A percentile compares a stretch with the other conserved stretches of the same genome.
Conservation (phyloP, 2,888 invertebrate genomes). For the Lycaena phlaeas region DNA sequence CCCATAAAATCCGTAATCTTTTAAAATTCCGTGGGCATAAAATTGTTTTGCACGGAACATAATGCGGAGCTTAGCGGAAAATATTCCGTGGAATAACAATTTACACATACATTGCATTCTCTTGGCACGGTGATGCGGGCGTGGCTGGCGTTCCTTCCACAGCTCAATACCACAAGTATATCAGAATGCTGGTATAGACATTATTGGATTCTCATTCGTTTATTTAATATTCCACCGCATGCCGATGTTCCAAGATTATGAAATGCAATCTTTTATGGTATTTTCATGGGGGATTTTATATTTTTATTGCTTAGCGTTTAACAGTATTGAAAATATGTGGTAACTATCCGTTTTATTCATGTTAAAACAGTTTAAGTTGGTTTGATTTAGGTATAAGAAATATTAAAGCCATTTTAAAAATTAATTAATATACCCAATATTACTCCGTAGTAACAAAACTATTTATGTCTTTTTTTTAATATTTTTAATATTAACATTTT, state of each 20-base stretch:
- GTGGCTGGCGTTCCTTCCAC: slow-evolving; percentile 13
- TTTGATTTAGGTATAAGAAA: no score
- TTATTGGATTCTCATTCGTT: slow-evolving; percentile 4
- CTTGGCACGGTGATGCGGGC: slow-evolving; percentile 22
- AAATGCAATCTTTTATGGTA: neutral
- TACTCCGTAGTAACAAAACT: no score
- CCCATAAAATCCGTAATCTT: slow-evolving; percentile 14
- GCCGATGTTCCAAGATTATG: neutral
- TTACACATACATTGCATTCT: slow-evolving; percentile 29
- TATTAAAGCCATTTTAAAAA: no score
- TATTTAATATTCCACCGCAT: slow-evolving; percentile 3
- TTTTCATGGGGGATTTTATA: neutral
- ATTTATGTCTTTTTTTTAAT: no score
- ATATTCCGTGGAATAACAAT: slow-evolving; percentile 32
- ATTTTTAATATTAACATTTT: no score
- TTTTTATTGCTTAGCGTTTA: neutral
- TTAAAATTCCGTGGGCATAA: slow-evolving; percentile 20
- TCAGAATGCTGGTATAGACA: slow-evolving; percentile 14
- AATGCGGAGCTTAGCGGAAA: slow-evolving; percentile 25
- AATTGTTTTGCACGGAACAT: slow-evolving; percentile 25
- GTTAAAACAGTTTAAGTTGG: no score
- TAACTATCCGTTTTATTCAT: no score
- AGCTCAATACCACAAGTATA: slow-evolving; percentile 21
- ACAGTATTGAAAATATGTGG: no score
- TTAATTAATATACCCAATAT: no score